phyloP scores from a whole-genome alignment of 92 coral and sea anemone species.

The Nematostella vectensis region DNA sequence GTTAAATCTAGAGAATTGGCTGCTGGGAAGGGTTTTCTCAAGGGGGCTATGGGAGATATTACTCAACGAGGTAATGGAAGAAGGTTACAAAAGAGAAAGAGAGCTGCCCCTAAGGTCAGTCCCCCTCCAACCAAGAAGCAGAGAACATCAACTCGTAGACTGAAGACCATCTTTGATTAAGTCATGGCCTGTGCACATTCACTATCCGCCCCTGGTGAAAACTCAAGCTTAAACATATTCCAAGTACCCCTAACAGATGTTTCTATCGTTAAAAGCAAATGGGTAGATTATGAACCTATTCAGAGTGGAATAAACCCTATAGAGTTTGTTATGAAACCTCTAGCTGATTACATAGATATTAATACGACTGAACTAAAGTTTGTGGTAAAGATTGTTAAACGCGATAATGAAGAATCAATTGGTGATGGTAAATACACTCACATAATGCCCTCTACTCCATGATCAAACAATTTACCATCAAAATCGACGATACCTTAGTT shows the following conservation, averaged over 20 bases:
- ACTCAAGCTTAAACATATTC: background rate
- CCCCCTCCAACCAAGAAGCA: background rate
- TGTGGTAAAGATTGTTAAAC: constrained; percentile 5
- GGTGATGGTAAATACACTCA: too few relatives aligned
- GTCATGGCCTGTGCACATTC: background rate
- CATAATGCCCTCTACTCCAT: too few relatives aligned
- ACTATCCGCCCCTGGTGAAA: background rate
- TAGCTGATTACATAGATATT: constrained; percentile 20
- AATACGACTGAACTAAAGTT: constrained; percentile 11
- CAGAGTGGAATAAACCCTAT: constrained; percentile 16
- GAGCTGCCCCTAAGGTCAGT: background rate
- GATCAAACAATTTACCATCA: too few relatives aligned
- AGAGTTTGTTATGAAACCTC: constrained; percentile 16
- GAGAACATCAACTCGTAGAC: background rate
- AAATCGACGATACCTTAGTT: constrained; percentile 13
- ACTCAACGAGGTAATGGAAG: background rate
- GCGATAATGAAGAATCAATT: background rate
- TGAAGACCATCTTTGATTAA: background rate
- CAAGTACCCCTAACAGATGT: background rate
- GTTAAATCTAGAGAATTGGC: background rate
- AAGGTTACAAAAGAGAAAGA: background rate
- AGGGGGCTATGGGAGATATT: background rate
- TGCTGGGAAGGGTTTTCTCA: background rate
- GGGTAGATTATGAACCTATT: constrained; percentile 3
- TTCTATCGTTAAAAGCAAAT: background rate